These are phyloP conservation scores for Budorcas taxicolor DNA, from an alignment of 2,113 vertebrate genomes.

Conservation along the genomic window DNA sequence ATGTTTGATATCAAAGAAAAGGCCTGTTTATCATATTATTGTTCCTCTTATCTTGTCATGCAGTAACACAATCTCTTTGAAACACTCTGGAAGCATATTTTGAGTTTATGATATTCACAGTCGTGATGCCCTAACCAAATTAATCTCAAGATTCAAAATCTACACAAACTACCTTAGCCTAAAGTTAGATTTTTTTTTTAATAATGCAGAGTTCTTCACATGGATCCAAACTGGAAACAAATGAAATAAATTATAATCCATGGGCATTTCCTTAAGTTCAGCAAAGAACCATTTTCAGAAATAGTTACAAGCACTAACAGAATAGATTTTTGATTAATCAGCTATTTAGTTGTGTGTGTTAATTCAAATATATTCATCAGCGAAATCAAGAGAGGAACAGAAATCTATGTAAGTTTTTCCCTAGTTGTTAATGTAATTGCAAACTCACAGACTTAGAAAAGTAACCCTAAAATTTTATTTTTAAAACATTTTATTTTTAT, in stretches of 20 bases:
- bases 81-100: not conserved
- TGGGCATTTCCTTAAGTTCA: conserved; percentile 54
- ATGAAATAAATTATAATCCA: conserved; percentile 58
- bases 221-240: conserved; percentile 65
- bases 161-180: not conserved
- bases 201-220: conserved; percentile 26
- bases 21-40: not conserved
- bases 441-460: conserved; percentile 18
- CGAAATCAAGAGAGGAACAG: conserved; percentile 56
- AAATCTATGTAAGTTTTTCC: conserved; percentile 34
- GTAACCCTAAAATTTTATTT: conserved; percentile 27
- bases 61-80: not conserved
- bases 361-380: conserved; percentile 67
- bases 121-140: conserved; percentile 36
- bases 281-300: conserved; percentile 49
- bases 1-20: not conserved
- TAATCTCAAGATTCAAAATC: conserved; percentile 61
- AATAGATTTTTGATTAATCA: conserved; percentile 69
- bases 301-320: conserved; percentile 23
- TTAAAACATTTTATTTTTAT: not conserved
- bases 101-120: not conserved
- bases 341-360: conserved; percentile 52
- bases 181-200: conserved; percentile 22
- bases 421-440: conserved; percentile 21
- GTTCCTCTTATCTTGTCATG: not conserved